These are phyloP conservation scores for Eupithecia pulchellata DNA, from an alignment of 2,888 invertebrate genomes.

Conservation along the genomic window DNA sequence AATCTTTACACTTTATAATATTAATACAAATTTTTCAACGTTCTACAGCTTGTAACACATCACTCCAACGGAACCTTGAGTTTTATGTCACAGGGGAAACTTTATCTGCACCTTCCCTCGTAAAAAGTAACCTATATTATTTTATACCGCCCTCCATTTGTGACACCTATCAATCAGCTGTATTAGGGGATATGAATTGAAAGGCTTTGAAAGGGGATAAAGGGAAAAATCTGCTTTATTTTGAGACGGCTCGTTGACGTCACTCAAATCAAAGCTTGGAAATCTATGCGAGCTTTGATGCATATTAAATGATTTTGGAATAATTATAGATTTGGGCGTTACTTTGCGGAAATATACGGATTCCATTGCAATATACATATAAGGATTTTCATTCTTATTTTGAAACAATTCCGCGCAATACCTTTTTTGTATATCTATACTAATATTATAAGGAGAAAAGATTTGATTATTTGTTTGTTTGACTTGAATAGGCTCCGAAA, in stretches of 20 bases:
- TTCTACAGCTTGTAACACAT: background rate
- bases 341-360: too few species aligned
- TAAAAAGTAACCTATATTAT: conserved; percentile 43
- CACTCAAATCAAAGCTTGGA: background rate
- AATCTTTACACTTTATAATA: too few species aligned
- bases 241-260: background rate
- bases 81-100: conserved; percentile 45
- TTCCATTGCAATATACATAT: too few species aligned
- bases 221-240: conserved; percentile 13
- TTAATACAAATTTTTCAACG: too few species aligned
- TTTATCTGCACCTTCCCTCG: conserved; percentile 44
- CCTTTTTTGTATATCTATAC: too few species aligned
- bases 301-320: conserved; percentile 1
- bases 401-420: too few species aligned
- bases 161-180: conserved; percentile 38
- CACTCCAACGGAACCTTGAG: conserved; percentile 39
- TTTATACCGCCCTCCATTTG: conserved; percentile 38
- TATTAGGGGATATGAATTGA: conserved; percentile 32
- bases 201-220: conserved; percentile 31
- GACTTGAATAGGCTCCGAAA: too few species aligned
- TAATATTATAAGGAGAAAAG: too few species aligned
- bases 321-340: too few species aligned
- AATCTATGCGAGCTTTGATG: background rate
- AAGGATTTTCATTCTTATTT: too few species aligned
- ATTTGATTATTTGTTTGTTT: too few species aligned